These are phyloP conservation scores for Bombycilla garrulus DNA, from an alignment of 2,113 vertebrate genomes.

Conservation along the genomic window DNA sequence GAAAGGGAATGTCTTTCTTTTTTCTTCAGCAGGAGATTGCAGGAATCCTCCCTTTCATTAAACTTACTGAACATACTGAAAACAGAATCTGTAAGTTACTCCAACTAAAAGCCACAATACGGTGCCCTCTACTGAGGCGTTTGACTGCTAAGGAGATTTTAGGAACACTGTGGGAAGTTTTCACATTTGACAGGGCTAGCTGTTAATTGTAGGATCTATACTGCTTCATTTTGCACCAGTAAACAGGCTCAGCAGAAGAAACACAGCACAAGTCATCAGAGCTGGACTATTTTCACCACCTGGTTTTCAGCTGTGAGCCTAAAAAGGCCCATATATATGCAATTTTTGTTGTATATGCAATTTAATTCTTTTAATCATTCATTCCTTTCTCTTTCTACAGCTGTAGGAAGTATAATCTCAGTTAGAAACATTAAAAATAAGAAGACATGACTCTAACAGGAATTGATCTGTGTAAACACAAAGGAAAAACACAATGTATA, in stretches of 20 bases:
- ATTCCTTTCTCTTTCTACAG: neutral
- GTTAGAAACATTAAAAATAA: neutral
- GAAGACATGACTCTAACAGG: neutral
- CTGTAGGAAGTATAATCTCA: neutral
- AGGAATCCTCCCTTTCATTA: neutral
- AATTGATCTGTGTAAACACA: neutral
- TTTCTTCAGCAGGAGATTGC: neutral
- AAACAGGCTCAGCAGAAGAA: neutral
- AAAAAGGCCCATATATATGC: neutral
- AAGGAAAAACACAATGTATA: neutral
- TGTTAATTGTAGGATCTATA: neutral
- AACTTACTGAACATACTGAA: neutral
- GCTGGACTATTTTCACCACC: neutral
- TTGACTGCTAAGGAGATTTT: neutral
- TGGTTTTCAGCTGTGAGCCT: neutral
- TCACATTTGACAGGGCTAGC: neutral
- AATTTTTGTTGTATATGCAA: neutral
- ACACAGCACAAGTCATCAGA: neutral
- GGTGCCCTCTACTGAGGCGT: neutral
- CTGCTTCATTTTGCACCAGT: neutral
- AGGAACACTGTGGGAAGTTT: neutral
- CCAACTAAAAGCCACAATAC: neutral
- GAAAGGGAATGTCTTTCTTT: neutral
- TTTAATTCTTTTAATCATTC: neutral
- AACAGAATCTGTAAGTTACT: neutral